These are phyloP conservation scores for Proisotoma minuta DNA, from an alignment of 2,888 invertebrate species.

Conservation along the genomic window DNA sequence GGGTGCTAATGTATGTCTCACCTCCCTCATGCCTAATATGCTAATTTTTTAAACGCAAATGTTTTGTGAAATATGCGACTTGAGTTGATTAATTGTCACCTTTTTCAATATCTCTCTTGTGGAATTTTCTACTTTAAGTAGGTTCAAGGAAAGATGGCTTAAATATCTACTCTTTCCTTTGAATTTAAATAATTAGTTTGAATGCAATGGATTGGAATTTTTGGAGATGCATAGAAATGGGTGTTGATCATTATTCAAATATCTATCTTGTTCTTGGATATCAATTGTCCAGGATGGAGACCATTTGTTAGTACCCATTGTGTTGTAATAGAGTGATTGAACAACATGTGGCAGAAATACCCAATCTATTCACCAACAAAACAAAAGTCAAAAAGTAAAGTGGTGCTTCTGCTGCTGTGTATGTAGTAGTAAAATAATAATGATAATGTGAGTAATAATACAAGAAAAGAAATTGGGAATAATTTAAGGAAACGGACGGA, in stretches of 20 bases:
- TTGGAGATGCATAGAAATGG: too few relatives aligned
- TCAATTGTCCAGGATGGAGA: too few relatives aligned
- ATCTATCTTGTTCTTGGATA: too few relatives aligned
- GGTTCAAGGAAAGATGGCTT: too few relatives aligned
- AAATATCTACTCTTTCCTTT: too few relatives aligned
- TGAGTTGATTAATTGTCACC: not conserved
- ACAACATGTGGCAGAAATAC: too few relatives aligned
- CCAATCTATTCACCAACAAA: not conserved
- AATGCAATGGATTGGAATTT: too few relatives aligned
- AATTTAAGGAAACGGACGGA: constrained; percentile 48
- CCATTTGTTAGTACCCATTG: too few relatives aligned
- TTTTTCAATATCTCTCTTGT: not conserved
- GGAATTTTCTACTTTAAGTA: too few relatives aligned
- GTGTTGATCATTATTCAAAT: too few relatives aligned
- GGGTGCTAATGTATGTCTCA: not conserved
- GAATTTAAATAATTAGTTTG: too few relatives aligned
- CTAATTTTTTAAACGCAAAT: not conserved
- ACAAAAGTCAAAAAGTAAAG: constrained; percentile 3
- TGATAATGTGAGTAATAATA: constrained; percentile 7
- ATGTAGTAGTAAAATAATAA: not conserved
- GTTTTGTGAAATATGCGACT: not conserved
- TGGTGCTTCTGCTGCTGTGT: not conserved
- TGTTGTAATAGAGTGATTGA: too few relatives aligned
- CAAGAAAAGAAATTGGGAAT: constrained; percentile 39
- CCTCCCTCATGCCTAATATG: not conserved